Percentiles rank a stretch among this genome's conserved stretches.
Conservation (phyloP, 2,797 vertebrate species). For the Eulemur coronatus region DNA sequence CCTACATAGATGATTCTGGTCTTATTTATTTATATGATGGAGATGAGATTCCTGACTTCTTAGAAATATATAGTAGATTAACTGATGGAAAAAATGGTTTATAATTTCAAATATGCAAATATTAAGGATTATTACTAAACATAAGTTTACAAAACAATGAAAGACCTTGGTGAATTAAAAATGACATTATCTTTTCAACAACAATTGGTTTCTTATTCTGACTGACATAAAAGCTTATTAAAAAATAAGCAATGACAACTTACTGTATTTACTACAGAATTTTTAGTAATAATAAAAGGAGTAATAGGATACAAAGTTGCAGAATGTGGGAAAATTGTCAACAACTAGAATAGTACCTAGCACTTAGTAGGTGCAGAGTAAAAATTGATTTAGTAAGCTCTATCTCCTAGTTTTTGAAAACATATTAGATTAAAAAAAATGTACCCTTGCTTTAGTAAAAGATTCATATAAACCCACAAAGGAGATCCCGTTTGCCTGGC, state of each 20-base stretch:
- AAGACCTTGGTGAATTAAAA: not conserved
- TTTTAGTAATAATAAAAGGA: not conserved
- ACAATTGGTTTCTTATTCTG: not conserved
- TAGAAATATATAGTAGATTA: not conserved
- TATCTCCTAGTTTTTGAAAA: not conserved
- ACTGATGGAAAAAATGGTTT: not conserved
- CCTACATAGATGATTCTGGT: not conserved
- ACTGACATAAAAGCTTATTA: not conserved
- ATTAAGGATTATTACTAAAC: not conserved
- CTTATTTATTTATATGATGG: not conserved
- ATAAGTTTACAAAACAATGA: not conserved
- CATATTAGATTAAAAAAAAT: not conserved
- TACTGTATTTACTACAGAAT: not conserved
- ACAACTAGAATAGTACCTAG: not conserved
- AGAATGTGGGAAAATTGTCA: not conserved
- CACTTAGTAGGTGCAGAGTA: not conserved
- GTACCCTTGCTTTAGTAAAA: not conserved
- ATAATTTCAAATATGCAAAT: not conserved
- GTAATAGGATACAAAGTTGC: not conserved
- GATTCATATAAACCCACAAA: not conserved
- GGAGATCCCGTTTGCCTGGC: not conserved
- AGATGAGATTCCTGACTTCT: not conserved
- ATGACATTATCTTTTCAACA: not conserved
- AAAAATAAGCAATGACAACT: not conserved
- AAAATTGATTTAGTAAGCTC: not conserved